Evolutionary conservation across 2,888 invertebrate genomes (phyloP), one percentile per base, ranked within the genome.

Genomic region (Ophioninae sp.): DNA sequence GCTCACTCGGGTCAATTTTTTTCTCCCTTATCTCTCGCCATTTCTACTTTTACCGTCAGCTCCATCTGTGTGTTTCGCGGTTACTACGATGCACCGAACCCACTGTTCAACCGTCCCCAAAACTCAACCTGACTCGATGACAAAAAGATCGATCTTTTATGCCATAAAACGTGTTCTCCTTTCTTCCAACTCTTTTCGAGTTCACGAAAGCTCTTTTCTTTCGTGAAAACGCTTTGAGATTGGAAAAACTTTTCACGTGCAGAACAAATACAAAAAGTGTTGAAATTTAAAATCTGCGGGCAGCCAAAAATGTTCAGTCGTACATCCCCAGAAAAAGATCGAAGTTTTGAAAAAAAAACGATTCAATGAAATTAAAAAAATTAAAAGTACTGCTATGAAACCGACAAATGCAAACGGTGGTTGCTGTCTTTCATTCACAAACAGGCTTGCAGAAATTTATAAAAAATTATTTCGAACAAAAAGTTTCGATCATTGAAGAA

Each of bases 11-110:
- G 17, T 23, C 64, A 37, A 64, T 23, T 70, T 79, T 78, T 79
- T 83, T 83, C 82, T 85, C 81, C 62, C 56, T 72, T 82, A 69
- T 68, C 77, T 30, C 64, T 75, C 81, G 69, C 62, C 44, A 50
- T 67, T 69, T 77, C 44, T 69, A 20, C 69, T 84, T 74, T 39
- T 74, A 72, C 50, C 69, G 37, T 75, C 74, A 23, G 13, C 41
- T 13, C 30, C 44, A 23, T 68, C 21, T 41, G 21, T 72, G 37
- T 68, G 41, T 57, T 57, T 79, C 65, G 50, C 76, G 30, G 70
- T 82, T 57, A 68, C 62, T 85, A 65, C 76, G 78, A 44, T 41
- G 13, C 56, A 23, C 17, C n/a, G 21, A 75, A 23, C 10, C 8
- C 8, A 7, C 13, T 20, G 62, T 56, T 13, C n/a, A 30, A 20